Evolutionary conservation across 30 jellyfish, hydroid and myxozoan species (phyloP), one percentile per base, ranked within the genome.

Genomic region (Hydractinia echinata): DNA sequence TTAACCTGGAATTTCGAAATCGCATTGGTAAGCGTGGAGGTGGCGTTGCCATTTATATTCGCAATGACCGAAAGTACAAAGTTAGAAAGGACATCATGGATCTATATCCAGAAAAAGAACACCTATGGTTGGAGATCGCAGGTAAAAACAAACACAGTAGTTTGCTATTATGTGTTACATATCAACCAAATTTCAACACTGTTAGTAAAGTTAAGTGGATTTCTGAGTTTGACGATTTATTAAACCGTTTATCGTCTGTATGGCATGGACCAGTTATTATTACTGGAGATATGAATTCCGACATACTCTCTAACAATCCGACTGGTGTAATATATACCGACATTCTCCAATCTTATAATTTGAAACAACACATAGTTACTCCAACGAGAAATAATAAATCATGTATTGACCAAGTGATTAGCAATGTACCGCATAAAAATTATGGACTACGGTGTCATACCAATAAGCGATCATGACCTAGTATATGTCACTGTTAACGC

Each of bases 41-140:
- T 5, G 73, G 10, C 30, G 5, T 62, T 10, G 73, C 1, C 7
- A 64, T 64, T 7, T 64, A 64, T 13, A 64, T 64, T 58, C 69
- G 69, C 69, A 58, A 58, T 58, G 69, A 58, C 69, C 69, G 69
- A 58, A n/a, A 58, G 69, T 58, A 58, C 19, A 58, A 58, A 58
- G 69, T 58, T 16, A 58, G 69, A 58, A 58, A 58, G 69, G 69
- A 16, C 69, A 58, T 58, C 69, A 58, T 58, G 69, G 19, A 58
- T 16, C 19, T 58, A 58, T 58, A 58, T 3, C 69, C 69, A 58
- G 69, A 58, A 1, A 58, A 58, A 58, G 15, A 58, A 58, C 69
- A 58, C 19, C 69, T 58, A 58, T 58, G 69, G 69, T 58, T 58
- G 19, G 69, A 58, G 69, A 58, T 58, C 19, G 19, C 15, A 58